These are phyloP conservation scores for Oryzias dopingdopingensis DNA, from an alignment of 2,797 vertebrate species.

Conservation along the genomic window DNA sequence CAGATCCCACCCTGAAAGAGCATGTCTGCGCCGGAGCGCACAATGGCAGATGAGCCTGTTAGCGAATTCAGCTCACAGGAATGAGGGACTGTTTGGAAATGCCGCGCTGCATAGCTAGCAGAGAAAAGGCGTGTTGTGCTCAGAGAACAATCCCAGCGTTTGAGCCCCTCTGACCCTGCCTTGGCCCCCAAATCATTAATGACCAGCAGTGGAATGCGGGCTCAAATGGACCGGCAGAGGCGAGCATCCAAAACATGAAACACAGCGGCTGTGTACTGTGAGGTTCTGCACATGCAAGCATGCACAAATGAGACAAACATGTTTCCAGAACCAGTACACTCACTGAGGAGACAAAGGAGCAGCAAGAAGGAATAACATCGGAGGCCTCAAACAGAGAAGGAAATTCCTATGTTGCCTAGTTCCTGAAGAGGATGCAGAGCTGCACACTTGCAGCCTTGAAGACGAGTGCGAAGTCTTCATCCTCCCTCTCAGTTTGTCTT, in stretches of 20 bases:
- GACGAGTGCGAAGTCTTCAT: conserved; percentile 42
- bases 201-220: conserved; percentile 90
- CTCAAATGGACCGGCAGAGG: conserved; percentile 63
- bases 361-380: conserved; percentile 32
- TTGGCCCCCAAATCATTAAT: conserved; percentile 90
- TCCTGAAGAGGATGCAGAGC: conserved; percentile 50
- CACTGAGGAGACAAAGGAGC: conserved; percentile 26
- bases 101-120: conserved; percentile 73
- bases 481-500: conserved; percentile 22
- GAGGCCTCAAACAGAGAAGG: conserved; percentile 36
- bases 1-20: conserved; percentile 27
- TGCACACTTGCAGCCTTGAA: conserved; percentile 8
- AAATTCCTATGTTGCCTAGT: conserved; percentile 54
- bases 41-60: conserved; percentile 34
- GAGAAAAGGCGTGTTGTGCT: conserved; percentile 90
- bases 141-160: conserved; percentile 89
- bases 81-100: conserved; percentile 60
- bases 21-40: conserved; percentile 27
- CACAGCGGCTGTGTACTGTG: conserved; percentile 2
- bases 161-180: conserved; percentile 89
- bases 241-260: conserved; percentile 33
- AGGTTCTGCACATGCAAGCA: conserved; percentile 5
- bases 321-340: conserved; percentile 45
- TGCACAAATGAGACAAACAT: conserved; percentile 27
- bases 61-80: conserved; percentile 49